These are phyloP conservation scores for Pristionchus maxplancki DNA, from an alignment of 2,888 invertebrate genomes.

Conservation along the genomic window DNA sequence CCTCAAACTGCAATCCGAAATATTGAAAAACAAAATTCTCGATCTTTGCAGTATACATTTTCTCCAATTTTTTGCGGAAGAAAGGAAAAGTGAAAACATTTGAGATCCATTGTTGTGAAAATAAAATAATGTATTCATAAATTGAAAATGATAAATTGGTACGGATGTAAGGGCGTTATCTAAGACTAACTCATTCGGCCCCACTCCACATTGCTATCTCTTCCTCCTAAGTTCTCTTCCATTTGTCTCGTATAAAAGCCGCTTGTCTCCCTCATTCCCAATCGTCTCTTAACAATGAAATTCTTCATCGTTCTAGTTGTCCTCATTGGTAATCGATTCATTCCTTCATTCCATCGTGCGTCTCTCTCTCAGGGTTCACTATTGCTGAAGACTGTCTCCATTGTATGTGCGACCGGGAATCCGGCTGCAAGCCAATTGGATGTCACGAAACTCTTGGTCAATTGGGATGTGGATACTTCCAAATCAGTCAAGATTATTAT, in stretches of 20 bases:
- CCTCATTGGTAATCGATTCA: neutral
- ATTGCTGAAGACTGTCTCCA: neutral
- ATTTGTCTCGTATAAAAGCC: neutral
- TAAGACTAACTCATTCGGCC: neutral
- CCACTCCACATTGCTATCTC: neutral
- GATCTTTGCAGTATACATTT: too few relatives aligned
- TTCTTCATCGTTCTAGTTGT: neutral
- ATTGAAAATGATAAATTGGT: too few relatives aligned
- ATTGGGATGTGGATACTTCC: conserved; percentile 39
- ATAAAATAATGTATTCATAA: too few relatives aligned
- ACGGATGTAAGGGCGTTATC: neutral
- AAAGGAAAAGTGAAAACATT: too few relatives aligned
- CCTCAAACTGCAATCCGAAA: too few relatives aligned
- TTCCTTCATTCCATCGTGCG: neutral
- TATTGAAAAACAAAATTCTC: too few relatives aligned
- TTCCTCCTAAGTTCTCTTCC: neutral
- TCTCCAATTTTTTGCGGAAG: too few relatives aligned
- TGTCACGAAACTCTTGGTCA: neutral
- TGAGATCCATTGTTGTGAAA: too few relatives aligned
- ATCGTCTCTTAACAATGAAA: neutral
- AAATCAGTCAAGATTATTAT: conserved; percentile 77
- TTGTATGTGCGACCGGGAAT: conserved; percentile 25
- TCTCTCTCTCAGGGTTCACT: conserved; percentile 42
- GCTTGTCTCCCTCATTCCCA: neutral
- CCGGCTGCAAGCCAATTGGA: conserved; percentile 31